Evolutionary conservation across 2,797 vertebrate genomes (phyloP), one percentile per base, ranked within the genome.

Genomic region (Alfaro cultratus): DNA sequence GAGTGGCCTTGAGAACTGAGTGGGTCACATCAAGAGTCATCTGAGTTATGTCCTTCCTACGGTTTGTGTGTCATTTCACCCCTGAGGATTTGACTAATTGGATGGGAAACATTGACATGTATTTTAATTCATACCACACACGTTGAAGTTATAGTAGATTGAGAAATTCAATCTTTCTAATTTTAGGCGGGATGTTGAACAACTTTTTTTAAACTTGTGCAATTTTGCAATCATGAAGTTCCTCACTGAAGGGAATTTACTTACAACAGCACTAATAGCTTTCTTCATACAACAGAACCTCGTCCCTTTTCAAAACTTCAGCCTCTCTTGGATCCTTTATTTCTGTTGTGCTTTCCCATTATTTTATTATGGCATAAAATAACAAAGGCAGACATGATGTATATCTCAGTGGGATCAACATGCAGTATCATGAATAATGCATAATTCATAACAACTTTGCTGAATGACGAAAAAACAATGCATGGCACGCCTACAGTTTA

Each of bases 1-100:
- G 80, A 77, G 73, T 49, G 75, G 46, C 83, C 74, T 85, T 84
- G 62, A 67, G 9, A 67, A 23, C 62, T 67, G 8, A 67, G 60
- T 34, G 2, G 31, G 5, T 62, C 60, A 62, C 60, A 62, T 62
- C 31, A 62, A 34, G 60, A 62, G 60, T 62, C 60, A 15, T 18
- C 60, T 34, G 60, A 62, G 34, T 39, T 36, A 67, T 67, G 62
- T 11, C 62, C 34, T 67, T 67, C 34, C 34, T 39, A 21, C 1
- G 18, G 34, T 67, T 67, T 67, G 34, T 36, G 34, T 68, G 36
- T 68, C 64, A 67, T 68, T 68, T 41, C 21, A 12, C 36, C 36
- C 64, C 36, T 23, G 36, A 68, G 64, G 64, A 68, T 41, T 36
- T 10, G 16, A 64, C 34, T 64, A 41, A 68, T 68, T 68, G 36